Conservation (phyloP, 2,113 vertebrate genomes). For the Phalacrocorax carbo region DNA sequence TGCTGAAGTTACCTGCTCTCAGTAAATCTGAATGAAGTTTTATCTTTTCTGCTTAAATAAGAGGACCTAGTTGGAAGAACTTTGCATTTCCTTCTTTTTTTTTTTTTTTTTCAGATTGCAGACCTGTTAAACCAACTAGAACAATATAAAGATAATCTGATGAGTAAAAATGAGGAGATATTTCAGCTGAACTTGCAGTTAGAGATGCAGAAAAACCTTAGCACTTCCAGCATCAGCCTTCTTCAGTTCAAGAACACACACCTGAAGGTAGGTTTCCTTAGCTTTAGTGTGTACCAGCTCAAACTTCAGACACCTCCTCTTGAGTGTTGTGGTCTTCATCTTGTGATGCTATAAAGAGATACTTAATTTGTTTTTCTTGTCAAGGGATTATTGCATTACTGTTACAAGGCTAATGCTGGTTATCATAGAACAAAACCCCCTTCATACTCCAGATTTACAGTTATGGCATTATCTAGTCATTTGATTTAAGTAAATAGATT, state of each 20-base stretch:
- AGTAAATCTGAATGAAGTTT: not conserved
- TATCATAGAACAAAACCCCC: not conserved
- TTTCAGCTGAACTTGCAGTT: constrained; percentile 80
- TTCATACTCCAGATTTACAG: not conserved
- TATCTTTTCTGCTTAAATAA: not conserved
- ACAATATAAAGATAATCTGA: constrained; percentile 75
- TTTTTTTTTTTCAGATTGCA: constrained; percentile 72
- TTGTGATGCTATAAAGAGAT: not conserved
- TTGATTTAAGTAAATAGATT: not conserved
- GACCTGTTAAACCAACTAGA: constrained; percentile 78
- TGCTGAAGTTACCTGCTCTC: not conserved
- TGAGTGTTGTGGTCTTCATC: not conserved
- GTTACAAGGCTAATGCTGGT: not conserved
- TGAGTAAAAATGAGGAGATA: constrained; percentile 78
- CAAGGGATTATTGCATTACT: not conserved
- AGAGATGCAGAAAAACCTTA: constrained; percentile 72
- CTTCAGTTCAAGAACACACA: constrained; percentile 74
- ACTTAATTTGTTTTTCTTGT: not conserved
- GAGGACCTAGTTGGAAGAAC: not conserved
- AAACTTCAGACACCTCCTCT: not conserved
- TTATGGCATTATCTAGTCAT: not conserved
- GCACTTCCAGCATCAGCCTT: constrained; percentile 60
- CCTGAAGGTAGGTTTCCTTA: constrained; percentile 74
- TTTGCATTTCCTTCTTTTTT: not conserved
- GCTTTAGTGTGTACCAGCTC: not conserved